Evolutionary conservation across 1,140 invertebrate genomes (phyloP).

Genomic region (Bombus sylvicola): DNA sequence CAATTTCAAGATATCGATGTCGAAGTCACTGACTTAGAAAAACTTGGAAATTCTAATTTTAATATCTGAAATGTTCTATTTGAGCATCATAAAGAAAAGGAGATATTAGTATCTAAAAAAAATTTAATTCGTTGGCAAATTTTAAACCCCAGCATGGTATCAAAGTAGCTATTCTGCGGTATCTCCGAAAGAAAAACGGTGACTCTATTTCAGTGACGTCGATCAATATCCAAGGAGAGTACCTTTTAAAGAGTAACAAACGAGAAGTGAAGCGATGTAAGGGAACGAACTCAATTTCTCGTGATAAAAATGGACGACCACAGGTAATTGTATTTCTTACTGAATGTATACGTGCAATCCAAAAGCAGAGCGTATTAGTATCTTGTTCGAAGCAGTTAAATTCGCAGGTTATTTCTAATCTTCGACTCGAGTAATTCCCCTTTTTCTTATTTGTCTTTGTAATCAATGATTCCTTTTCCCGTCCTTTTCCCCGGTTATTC

Average conservation of each 20-base stretch:
- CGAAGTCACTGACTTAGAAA: neutral
- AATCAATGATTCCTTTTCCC: neutral
- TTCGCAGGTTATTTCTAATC: neutral
- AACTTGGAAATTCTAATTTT: neutral
- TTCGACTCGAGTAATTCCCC: neutral
- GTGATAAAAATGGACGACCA: neutral
- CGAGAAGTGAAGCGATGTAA: conserved; percentile 25
- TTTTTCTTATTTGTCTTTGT: neutral
- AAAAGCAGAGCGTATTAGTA: conserved; percentile 11
- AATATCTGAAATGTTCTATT: neutral
- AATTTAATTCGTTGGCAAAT: neutral
- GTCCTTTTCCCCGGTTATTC: neutral
- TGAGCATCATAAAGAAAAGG: neutral
- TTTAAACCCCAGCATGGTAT: neutral
- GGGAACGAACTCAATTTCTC: neutral
- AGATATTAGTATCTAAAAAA: neutral
- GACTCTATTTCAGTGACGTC: conserved; percentile 19
- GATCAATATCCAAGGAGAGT: conserved; percentile 54
- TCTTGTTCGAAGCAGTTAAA: neutral
- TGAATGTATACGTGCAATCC: neutral
- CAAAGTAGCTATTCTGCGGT: neutral
- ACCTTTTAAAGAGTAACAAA: conserved; percentile 35
- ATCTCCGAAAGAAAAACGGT: neutral
- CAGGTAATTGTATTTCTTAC: neutral
- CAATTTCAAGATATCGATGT: neutral